Evolutionary conservation across 2,888 invertebrate species (phyloP).

Genomic region (Xestobium rufovillosum): DNA sequence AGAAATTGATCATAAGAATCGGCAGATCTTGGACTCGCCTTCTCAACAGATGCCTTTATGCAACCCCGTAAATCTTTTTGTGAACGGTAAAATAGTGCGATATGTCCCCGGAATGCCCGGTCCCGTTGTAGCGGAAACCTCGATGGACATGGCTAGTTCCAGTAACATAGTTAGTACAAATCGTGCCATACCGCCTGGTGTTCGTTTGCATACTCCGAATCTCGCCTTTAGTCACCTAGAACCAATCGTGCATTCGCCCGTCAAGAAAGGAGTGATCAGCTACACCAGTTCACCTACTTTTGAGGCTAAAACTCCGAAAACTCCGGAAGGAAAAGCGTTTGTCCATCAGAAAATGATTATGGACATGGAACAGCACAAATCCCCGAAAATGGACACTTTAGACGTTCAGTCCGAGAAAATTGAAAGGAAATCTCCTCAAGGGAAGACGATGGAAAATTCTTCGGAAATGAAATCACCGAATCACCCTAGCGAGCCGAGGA

Average conservation of each 20-base stretch:
- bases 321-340: too few species aligned
- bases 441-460: constrained; percentile 9
- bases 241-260: not conserved
- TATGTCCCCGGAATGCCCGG: constrained; percentile 85
- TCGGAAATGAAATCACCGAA: constrained; percentile 18
- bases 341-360: not conserved
- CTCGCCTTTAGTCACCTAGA: too few species aligned
- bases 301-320: too few species aligned
- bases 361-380: constrained; percentile 14
- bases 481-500: constrained; percentile 45
- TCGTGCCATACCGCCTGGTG: too few species aligned
- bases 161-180: constrained; percentile 17
- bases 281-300: not conserved
- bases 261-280: not conserved
- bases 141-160: constrained; percentile 27
- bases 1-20: constrained; percentile 20
- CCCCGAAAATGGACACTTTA: constrained; percentile 23
- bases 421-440: constrained; percentile 11
- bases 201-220: not conserved
- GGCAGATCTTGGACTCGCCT: not conserved
- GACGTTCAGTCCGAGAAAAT: constrained; percentile 25
- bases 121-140: constrained; percentile 48
- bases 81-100: constrained; percentile 65
- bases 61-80: constrained; percentile 47
- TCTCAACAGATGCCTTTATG: constrained; percentile 30